phyloP scores from a whole-genome alignment of 2,888 invertebrate species.

The Drosophila greeni region DNA sequence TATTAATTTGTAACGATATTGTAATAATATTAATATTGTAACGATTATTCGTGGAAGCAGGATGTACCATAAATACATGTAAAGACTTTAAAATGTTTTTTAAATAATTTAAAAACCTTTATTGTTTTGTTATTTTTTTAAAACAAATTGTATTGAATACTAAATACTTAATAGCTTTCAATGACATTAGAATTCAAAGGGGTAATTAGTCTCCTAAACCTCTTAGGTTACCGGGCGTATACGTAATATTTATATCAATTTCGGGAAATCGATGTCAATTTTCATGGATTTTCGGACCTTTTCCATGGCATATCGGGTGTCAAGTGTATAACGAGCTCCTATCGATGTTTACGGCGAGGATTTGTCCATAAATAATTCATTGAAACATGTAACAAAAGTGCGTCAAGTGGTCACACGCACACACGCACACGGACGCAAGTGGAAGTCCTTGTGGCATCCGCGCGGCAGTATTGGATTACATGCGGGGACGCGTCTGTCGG shows the following conservation, averaged over 20 bases:
- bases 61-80: too few relatives aligned
- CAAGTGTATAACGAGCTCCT: conserved; percentile 45
- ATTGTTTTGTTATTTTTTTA: too few relatives aligned
- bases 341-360: conserved; percentile 52
- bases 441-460: conserved; percentile 9
- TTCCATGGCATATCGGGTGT: conserved; percentile 54
- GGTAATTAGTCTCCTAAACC: neutral
- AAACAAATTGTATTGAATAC: too few relatives aligned
- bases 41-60: too few relatives aligned
- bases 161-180: too few relatives aligned
- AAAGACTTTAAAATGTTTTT: too few relatives aligned
- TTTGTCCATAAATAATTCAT: conserved; percentile 64
- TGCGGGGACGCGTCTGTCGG: conserved; percentile 19
- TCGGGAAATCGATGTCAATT: conserved; percentile 14
- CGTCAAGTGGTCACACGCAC: conserved; percentile 37
- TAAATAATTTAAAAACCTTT: too few relatives aligned
- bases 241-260: conserved; percentile 42
- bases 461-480: conserved; percentile 36
- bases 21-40: too few relatives aligned
- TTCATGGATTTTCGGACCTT: conserved; percentile 17
- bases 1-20: neutral
- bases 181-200: too few relatives aligned
- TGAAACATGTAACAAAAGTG: conserved; percentile 45
- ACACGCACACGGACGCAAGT: neutral
- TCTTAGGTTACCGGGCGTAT: neutral